These are phyloP conservation scores for Nothocercus nigrocapillus DNA, from an alignment of 2,113 vertebrate genomes.

Conservation along the genomic window DNA sequence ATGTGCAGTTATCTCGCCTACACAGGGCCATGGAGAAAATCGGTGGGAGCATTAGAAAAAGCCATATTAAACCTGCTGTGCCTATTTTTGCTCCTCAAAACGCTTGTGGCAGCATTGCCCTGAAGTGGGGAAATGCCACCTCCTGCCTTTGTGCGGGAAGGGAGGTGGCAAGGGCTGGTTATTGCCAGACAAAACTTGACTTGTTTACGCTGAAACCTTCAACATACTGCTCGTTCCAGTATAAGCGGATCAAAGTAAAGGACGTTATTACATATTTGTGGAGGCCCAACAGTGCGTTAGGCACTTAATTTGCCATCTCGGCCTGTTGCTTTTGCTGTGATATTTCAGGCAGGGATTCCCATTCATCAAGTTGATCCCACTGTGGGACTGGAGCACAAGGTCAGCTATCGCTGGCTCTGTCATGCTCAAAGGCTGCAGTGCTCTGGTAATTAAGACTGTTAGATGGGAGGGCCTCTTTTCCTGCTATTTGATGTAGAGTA, in stretches of 20 bases:
- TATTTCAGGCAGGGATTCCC: constrained; percentile 23
- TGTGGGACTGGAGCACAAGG: constrained; percentile 19
- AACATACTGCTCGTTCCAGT: background rate
- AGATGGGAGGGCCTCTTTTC: constrained; percentile 35
- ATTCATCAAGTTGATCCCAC: background rate
- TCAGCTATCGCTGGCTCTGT: constrained; percentile 44
- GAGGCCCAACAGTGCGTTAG: constrained; percentile 3
- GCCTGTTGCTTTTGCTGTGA: background rate
- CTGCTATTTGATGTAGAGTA: constrained; percentile 42
- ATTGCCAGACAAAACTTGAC: background rate
- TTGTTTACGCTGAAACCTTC: constrained; percentile 21
- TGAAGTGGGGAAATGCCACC: background rate
- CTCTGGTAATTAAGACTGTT: constrained; percentile 40
- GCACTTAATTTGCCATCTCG: constrained; percentile 45
- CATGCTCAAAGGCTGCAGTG: constrained; percentile 22
- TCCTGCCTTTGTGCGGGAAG: background rate
- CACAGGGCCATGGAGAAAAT: fast-evolving
- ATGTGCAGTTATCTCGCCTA: background rate
- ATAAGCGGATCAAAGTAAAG: constrained; percentile 16
- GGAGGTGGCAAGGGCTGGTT: background rate
- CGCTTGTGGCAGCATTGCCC: background rate
- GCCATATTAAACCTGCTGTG: fast-evolving
- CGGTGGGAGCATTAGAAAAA: background rate
- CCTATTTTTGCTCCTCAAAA: background rate
- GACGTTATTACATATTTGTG: constrained; percentile 33